phyloP scores from a whole-genome alignment of 2,797 vertebrate species.

The Falco concolor region DNA sequence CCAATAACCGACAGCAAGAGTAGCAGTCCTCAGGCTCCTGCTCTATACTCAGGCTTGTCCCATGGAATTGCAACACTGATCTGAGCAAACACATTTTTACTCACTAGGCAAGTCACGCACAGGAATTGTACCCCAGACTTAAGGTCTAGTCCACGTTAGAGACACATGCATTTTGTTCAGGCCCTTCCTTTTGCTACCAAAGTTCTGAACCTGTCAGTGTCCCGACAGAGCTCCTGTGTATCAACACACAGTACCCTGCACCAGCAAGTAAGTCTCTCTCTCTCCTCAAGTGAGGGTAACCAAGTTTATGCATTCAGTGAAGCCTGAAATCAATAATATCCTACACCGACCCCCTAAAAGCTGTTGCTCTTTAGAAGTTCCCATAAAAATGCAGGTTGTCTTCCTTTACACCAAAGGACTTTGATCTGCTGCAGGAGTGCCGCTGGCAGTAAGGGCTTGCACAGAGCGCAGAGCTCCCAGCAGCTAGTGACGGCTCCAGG shows the following conservation, averaged over 20 bases:
- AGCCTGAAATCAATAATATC: neutral
- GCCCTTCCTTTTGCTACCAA: neutral
- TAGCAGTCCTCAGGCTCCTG: neutral
- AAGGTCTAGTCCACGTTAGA: neutral
- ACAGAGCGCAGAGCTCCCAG: neutral
- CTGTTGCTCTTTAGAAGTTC: neutral
- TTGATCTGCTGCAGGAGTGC: neutral
- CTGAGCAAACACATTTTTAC: neutral
- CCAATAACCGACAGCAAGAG: fast-evolving
- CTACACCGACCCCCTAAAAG: neutral
- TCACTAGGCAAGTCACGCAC: neutral
- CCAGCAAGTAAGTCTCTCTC: neutral
- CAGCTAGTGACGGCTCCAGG: neutral
- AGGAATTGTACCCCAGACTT: neutral
- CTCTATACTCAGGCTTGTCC: neutral
- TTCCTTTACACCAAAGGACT: neutral
- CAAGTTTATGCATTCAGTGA: neutral
- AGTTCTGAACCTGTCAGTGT: neutral
- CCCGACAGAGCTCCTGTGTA: neutral
- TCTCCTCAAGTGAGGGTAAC: neutral
- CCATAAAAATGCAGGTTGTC: neutral
- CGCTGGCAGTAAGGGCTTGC: neutral
- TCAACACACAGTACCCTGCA: neutral
- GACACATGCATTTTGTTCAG: fast-evolving
- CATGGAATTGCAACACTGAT: neutral